Conservation (phyloP, 2,113 vertebrate genomes). For the Lepisosteus oculatus region DNA sequence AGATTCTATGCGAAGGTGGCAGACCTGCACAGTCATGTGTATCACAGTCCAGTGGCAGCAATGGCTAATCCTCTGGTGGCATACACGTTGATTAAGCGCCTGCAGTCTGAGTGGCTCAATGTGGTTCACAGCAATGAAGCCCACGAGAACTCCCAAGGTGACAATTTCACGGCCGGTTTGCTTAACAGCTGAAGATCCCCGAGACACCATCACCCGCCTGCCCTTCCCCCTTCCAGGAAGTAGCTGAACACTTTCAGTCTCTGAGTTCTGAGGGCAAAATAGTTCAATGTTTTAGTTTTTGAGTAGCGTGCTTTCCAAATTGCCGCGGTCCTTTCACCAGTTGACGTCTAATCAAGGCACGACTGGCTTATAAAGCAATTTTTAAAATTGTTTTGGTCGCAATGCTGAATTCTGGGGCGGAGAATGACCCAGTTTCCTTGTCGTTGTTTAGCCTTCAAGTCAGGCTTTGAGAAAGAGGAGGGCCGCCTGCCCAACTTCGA, state of each 20-base stretch:
- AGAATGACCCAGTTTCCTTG: too few species aligned
- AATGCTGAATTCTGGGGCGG: too few species aligned
- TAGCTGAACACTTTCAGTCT: too few species aligned
- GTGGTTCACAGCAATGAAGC: slow-evolving; percentile 76
- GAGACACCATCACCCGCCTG: not conserved
- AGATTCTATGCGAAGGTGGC: slow-evolving; percentile 86
- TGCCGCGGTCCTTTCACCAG: too few species aligned
- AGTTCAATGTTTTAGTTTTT: too few species aligned
- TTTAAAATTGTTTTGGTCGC: too few species aligned
- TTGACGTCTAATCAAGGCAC: too few species aligned
- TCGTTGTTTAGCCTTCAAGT: slow-evolving; percentile 68
- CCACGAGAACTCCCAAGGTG: slow-evolving; percentile 75
- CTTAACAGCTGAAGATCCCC: not conserved
- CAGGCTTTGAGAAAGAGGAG: slow-evolving; percentile 65
- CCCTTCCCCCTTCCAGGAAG: not conserved
- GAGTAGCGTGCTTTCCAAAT: too few species aligned
- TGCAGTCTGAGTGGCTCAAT: slow-evolving; percentile 85
- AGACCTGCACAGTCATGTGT: slow-evolving; percentile 59
- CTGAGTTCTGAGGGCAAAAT: too few species aligned
- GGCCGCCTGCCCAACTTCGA: slow-evolving; percentile 72
- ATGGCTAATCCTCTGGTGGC: slow-evolving; percentile 82
- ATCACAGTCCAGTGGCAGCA: slow-evolving; percentile 47
- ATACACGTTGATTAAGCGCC: slow-evolving; percentile 86
- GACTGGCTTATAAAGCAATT: too few species aligned
- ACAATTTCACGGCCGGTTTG: slow-evolving; percentile 2